These are phyloP conservation scores for Ammodytes dubius DNA, from an alignment of 2,113 vertebrate genomes.

Conservation along the genomic window DNA sequence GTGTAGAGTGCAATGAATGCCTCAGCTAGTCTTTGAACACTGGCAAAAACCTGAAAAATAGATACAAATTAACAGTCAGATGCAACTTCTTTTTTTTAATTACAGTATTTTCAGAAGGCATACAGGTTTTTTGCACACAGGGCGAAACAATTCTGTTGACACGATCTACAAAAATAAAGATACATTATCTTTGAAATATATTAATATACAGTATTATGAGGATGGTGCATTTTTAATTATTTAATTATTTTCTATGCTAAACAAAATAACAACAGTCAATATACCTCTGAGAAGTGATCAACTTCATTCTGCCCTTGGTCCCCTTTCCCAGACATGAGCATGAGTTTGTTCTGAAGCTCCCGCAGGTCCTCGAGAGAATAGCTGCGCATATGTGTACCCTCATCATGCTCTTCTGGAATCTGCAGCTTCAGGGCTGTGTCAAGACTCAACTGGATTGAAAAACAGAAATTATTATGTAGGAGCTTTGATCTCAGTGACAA, in stretches of 20 bases:
- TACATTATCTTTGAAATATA: not conserved
- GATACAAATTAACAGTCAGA: not conserved
- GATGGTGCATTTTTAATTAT: too few relatives aligned
- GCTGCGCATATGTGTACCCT: slow-evolving; percentile 57
- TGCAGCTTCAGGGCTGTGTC: slow-evolving; percentile 85
- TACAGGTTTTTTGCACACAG: not conserved
- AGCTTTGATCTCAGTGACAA: not conserved
- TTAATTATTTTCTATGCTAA: not conserved
- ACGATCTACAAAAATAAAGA: not conserved
- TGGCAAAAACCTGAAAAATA: slow-evolving; percentile 89
- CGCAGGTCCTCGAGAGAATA: slow-evolving; percentile 91
- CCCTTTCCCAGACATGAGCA: slow-evolving; percentile 96
- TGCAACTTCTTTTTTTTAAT: not conserved
- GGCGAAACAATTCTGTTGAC: too few relatives aligned
- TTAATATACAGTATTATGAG: too few relatives aligned
- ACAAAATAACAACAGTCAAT: not conserved
- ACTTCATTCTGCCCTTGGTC: slow-evolving; percentile 91
- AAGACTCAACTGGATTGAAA: slow-evolving; percentile 85
- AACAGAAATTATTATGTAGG: slow-evolving; percentile 4
- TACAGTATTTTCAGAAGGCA: not conserved
- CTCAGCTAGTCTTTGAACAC: slow-evolving; percentile 88
- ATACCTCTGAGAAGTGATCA: slow-evolving; percentile 92
- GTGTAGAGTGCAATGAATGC: slow-evolving; percentile 90
- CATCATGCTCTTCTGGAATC: slow-evolving; percentile 84
- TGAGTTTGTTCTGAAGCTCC: slow-evolving; percentile 96